Evolutionary conservation across 2,113 vertebrate species (phyloP), one percentile per base, ranked within the genome.

Genomic region (Carlito syrichta): DNA sequence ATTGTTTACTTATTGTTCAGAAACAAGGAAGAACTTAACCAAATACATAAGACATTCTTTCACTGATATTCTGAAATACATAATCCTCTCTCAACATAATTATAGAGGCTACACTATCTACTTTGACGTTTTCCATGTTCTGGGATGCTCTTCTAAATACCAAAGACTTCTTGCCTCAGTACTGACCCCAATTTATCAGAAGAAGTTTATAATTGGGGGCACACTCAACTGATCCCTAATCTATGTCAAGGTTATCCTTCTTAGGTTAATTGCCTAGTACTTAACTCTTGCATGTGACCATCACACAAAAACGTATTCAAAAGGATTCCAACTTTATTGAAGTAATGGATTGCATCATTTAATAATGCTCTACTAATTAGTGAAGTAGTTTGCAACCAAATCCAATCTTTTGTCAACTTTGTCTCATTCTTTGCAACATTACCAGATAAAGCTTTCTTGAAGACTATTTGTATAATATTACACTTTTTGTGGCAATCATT

Each of bases 101-200:
- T 90, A 84, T 62, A 23, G 32, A 89, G 30, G 25, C 14, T 79
- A 17, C 22, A 71, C 19, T 78, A 35, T 71, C 77, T 91, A 38
- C n/a, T 90, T 90, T 74, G 74, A 63, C 19, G 35, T 96, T 97
- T 93, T 86, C 81, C 69, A 1, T 79, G 87, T 62, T 89, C 32
- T 92, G 4, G 20, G 12, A 54, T 97, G 68, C 60, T 89, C 30
- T 92, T 96, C 73, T 95, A 92, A 96, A 94, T 90, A 86, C 9
- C 38, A 91, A 94, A 89, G 58, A 93, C 83, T 96, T 95, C 78
- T 93, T 92, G 60, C 56, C 32, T 97, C 20, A 71, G 17, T 40
- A 73, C 35, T 97, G 86, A 98, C 91, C 74, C 14, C 69, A 97
- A 66, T 96, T 96, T 97, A 94, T 97, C 30, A 91, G 45, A 94